Percentiles rank a stretch among this genome's conserved stretches.
Evolutionary conservation across 2,113 vertebrate species (phyloP).

Genomic region (Scolopax mira): DNA sequence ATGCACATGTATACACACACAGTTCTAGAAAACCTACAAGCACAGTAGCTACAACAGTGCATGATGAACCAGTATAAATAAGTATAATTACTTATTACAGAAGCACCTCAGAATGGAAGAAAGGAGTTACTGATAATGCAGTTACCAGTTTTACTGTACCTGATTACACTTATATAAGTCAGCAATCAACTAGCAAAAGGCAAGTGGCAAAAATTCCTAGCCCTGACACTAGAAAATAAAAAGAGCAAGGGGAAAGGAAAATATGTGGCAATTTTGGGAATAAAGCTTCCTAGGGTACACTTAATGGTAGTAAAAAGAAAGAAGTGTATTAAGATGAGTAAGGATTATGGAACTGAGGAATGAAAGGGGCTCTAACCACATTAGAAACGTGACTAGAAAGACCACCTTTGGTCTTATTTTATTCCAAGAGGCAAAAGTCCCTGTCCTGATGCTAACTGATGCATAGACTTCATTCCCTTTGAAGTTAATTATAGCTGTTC

Average conservation of each 20-base stretch:
- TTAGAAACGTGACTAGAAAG: not conserved
- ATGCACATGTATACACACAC: not conserved
- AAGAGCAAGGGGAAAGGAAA: not conserved
- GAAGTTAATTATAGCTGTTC: conserved; percentile 15
- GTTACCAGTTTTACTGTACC: not conserved
- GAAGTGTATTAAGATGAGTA: not conserved
- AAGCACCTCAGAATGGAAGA: not conserved
- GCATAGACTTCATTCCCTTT: not conserved
- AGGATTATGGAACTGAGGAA: not conserved
- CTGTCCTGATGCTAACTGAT: not conserved
- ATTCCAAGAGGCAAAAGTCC: not conserved
- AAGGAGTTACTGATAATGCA: not conserved
- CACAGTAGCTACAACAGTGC: not conserved
- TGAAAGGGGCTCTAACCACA: not conserved
- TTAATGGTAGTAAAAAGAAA: not conserved
- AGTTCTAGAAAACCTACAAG: not conserved
- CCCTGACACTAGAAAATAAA: not conserved
- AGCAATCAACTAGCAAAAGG: not conserved
- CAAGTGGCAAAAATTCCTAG: not conserved
- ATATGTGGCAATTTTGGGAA: not conserved
- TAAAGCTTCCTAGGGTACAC: not conserved
- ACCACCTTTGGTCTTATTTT: not conserved
- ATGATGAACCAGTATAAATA: not conserved
- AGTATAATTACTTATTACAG: not conserved
- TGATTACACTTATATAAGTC: not conserved